These are phyloP conservation scores for Brenthis ino DNA, from an alignment of 2,888 invertebrate genomes.

Conservation along the genomic window DNA sequence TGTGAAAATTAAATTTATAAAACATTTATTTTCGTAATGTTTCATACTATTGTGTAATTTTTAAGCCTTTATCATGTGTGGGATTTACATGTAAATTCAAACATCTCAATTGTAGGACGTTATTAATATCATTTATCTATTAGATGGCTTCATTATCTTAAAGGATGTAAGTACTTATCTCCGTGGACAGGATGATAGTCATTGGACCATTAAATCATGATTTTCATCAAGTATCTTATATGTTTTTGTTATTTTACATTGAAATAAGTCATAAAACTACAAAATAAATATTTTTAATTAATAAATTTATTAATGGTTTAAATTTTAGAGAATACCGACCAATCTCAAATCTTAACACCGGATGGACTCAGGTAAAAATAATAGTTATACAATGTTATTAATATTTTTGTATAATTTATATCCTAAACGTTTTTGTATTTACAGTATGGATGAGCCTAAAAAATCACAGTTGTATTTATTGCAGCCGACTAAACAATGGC, in stretches of 20 bases:
- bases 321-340: not conserved
- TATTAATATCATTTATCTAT: slow-evolving; percentile 23
- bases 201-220: slow-evolving; percentile 17
- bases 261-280: no score
- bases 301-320: not conserved
- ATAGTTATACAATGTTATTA: not conserved
- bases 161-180: slow-evolving; percentile 35
- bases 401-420: no score
- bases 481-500: slow-evolving; percentile 63
- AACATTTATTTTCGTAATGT: no score
- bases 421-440: not conserved
- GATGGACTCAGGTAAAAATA: not conserved
- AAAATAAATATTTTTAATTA: no score
- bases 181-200: slow-evolving; percentile 25
- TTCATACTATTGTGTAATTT: not conserved
- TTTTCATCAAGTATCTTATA: slow-evolving; percentile 1
- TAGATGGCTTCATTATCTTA: slow-evolving; percentile 24
- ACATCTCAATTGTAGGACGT: slow-evolving; percentile 8
- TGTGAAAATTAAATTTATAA: no score
- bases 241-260: no score
- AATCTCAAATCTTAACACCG: not conserved
- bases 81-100: slow-evolving; percentile 7
- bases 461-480: slow-evolving; percentile 25
- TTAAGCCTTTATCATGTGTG: not conserved
- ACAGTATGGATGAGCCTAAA: not conserved